Evolutionary conservation across 2,113 vertebrate genomes (phyloP), one percentile per base, ranked within the genome.

Genomic region (Antechinus flavipes): DNA sequence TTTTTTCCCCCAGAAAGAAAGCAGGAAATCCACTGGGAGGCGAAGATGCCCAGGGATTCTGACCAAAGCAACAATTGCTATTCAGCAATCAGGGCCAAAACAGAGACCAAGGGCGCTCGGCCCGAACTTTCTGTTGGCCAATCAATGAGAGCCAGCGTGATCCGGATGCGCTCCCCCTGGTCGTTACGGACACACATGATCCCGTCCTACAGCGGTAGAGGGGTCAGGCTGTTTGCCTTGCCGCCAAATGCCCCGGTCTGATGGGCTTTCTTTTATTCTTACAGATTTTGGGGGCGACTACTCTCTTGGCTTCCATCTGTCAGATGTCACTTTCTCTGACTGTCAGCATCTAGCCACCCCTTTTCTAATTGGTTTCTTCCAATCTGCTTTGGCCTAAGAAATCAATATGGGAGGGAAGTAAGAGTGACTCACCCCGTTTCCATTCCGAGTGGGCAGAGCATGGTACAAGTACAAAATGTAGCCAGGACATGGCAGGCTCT

Each of bases 231-330:
- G 30, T 27, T 16, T 0, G 1, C 53, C 12, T 24, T 4, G 16
- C 35, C 22, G 0, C 9, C 0, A 3, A 2, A 0, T 6, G 22
- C 23, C 50, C 89, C 49, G 22, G 47, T 76, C 26, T 10, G 42
- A 35, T 0, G 0, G 58, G n/a, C 47, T 56, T 26, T 84, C 16
- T 84, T 84, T 84, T 84, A 16, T 84, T 84, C n/a, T 84, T 84
- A 5, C 35, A 35, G 0, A 0, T 9, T 5, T 0, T 2, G 25
- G 0, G 1, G 7, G 27, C 3, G 27, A 2, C 91, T 12, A 47
- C 25, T 26, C 9, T 54, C 1, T 23, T 30, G 0, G 76, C 30
- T 2, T 27, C 89, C 30, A 46, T 92, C 8, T 0, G 0, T 23
- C 52, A 24, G 35, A 2, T 16, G 2, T 7, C n/a, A 42, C n/a